Conservation (phyloP, 1,140 invertebrate species). For the Ditylenchus dipsaci region DNA sequence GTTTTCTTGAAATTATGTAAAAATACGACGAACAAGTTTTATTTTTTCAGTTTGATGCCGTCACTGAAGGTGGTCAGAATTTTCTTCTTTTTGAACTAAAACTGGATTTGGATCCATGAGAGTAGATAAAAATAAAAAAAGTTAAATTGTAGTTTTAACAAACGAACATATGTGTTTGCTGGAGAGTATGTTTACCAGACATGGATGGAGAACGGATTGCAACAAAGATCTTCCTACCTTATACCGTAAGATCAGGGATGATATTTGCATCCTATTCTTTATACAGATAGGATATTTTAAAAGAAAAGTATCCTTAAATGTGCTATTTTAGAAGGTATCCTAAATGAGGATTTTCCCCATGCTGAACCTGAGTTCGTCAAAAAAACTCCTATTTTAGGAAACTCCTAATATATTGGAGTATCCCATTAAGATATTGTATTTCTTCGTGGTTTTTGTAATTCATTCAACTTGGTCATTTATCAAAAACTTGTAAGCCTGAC, state of each 20-base stretch:
- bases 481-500: too few relatives aligned
- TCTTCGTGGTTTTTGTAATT: too few relatives aligned
- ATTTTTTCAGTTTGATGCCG: conserved; percentile 25
- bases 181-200: conserved; percentile 37
- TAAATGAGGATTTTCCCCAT: too few relatives aligned
- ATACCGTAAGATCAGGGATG: background rate
- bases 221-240: conserved; percentile 17
- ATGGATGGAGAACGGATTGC: conserved; percentile 33
- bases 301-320: too few relatives aligned
- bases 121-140: background rate
- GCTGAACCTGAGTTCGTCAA: too few relatives aligned
- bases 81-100: background rate
- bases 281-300: background rate
- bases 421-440: too few relatives aligned
- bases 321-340: too few relatives aligned
- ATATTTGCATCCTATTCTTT: background rate
- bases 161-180: conserved; percentile 38
- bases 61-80: conserved; percentile 29
- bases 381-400: too few relatives aligned
- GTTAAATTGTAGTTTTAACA: conserved; percentile 20
- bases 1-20: too few relatives aligned
- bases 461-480: too few relatives aligned
- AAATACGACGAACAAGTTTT: too few relatives aligned
- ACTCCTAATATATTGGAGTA: too few relatives aligned
- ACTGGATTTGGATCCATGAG: conserved; percentile 1